Conservation (phyloP, 1,140 invertebrate species). For the Mamestra configurata region DNA sequence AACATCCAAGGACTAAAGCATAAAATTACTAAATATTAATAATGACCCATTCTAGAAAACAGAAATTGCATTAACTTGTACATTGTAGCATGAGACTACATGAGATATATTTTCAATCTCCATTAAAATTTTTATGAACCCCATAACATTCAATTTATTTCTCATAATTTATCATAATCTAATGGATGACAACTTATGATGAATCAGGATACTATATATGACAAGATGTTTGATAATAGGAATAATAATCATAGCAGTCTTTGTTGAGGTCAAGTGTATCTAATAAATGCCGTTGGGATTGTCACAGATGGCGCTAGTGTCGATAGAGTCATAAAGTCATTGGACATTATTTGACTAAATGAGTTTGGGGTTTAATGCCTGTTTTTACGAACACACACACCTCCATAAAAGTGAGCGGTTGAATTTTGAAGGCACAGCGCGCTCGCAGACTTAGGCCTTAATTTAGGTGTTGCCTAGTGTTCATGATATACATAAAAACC, state of each 20-base stretch:
- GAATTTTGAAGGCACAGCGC: no score
- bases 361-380: no score
- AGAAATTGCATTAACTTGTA: conserved; percentile 35
- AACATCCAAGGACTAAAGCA: conserved; percentile 54
- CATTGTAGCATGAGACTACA: conserved; percentile 3
- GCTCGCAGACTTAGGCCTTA: no score
- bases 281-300: conserved; percentile 6
- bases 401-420: no score
- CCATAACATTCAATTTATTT: conserved; percentile 11
- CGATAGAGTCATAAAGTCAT: no score
- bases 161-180: background rate
- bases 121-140: background rate
- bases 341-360: no score
- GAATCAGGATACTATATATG: no score
- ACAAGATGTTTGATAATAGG: no score
- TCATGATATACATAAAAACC: no score
- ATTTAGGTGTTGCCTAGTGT: no score
- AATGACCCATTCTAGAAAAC: conserved; percentile 42
- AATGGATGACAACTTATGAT: conserved; percentile 18
- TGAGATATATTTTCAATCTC: background rate
- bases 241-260: conserved; percentile 8
- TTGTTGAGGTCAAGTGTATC: background rate
- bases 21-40: conserved; percentile 46
- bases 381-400: no score
- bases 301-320: no score